Percentiles rank a stretch among this genome's conserved stretches.
Conservation (phyloP, 2,113 vertebrate species). For the Benitochromis conjunctus region DNA sequence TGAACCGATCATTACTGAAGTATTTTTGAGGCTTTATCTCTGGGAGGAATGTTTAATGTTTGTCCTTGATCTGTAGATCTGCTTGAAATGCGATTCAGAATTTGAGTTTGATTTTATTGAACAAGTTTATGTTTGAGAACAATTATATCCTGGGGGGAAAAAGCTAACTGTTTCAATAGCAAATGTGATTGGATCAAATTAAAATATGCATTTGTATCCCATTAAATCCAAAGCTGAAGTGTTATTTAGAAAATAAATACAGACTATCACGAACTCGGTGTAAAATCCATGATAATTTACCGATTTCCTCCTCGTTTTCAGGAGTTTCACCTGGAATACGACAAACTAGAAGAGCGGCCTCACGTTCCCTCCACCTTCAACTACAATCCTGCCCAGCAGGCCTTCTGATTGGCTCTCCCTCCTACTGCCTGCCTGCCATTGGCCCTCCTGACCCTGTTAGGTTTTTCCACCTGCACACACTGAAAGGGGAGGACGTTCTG, state of each 20-base stretch:
- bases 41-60: not conserved
- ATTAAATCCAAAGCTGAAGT: not conserved
- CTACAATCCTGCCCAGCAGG: slow-evolving; percentile 99
- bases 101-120: not conserved
- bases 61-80: not conserved
- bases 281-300: not conserved
- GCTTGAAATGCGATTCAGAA: not conserved
- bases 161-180: not conserved
- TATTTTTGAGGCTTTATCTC: not conserved
- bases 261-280: not conserved
- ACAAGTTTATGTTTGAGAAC: not conserved
- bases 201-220: not conserved
- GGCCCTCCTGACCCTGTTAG: slow-evolving; percentile 48
- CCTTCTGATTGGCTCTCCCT: slow-evolving; percentile 84
- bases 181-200: not conserved
- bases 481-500: slow-evolving; percentile 18
- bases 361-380: slow-evolving; percentile 99
- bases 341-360: slow-evolving; percentile 99
- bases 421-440: slow-evolving; percentile 49
- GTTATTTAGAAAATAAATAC: not conserved
- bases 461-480: slow-evolving; percentile 31
- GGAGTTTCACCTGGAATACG: slow-evolving; percentile 99
- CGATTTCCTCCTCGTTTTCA: slow-evolving; percentile 28
- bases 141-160: not conserved
- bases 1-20: not conserved